A percentile compares a stretch with the other conserved stretches of the same genome.
These are phyloP conservation scores for Hippopotamyrus pictus DNA, from an alignment of 2,797 vertebrate genomes.

Conservation along the genomic window DNA sequence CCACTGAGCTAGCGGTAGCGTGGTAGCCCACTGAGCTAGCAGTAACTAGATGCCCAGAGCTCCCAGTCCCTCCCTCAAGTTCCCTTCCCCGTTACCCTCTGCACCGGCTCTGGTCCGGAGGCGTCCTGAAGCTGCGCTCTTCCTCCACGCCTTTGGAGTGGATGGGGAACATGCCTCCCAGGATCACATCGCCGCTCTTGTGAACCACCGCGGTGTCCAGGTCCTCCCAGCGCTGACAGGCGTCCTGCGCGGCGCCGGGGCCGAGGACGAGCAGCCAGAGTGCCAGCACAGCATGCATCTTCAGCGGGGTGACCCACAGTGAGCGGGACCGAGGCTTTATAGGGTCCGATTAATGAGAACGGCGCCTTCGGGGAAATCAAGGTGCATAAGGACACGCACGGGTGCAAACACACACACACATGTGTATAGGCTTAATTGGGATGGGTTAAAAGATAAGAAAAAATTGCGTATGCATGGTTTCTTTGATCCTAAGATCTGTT, in stretches of 20 bases:
- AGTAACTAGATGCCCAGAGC: neutral
- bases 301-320: neutral
- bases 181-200: conserved; percentile 40
- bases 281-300: conserved; percentile 26
- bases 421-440: neutral
- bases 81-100: conserved; percentile 35
- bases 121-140: conserved; percentile 28
- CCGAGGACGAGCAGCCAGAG: neutral
- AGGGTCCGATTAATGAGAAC: conserved; percentile 26
- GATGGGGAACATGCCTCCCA: conserved; percentile 46
- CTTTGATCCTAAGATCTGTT: neutral
- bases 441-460: neutral
- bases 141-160: conserved; percentile 41
- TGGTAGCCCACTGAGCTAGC: neutral
- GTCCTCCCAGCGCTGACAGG: conserved; percentile 36
- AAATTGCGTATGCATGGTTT: neutral
- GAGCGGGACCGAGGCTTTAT: conserved; percentile 32
- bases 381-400: neutral
- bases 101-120: conserved; percentile 36
- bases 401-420: neutral
- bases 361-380: conserved; percentile 39
- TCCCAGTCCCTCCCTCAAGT: neutral
- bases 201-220: conserved; percentile 38
- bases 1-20: neutral
- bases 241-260: neutral